These are phyloP conservation scores for Trachelus iudaicus DNA, from an alignment of 2,888 invertebrate genomes.

Conservation along the genomic window DNA sequence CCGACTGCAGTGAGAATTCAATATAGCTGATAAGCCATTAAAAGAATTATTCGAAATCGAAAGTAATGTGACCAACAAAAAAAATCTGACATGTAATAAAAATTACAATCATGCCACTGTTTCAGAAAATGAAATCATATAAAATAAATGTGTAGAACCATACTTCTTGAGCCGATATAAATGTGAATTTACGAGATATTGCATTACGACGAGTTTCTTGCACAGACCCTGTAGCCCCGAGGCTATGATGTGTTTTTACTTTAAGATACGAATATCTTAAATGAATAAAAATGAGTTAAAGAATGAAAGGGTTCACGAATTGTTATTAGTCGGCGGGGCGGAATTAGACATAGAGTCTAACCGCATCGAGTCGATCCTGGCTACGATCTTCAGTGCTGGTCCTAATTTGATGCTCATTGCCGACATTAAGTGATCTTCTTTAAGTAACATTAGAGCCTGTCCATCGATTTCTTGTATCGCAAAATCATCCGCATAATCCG, in stretches of 20 bases:
- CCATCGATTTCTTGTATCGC: constrained; percentile 96
- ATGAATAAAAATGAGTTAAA: constrained; percentile 4
- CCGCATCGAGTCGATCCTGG: constrained; percentile 87
- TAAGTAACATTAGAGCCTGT: constrained; percentile 89
- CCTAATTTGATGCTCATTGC: constrained; percentile 96
- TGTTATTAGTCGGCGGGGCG: constrained; percentile 41
- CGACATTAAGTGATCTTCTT: constrained; percentile 93
- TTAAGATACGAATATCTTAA: not conserved
- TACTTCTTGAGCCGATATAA: not conserved
- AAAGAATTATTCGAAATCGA: too few relatives aligned
- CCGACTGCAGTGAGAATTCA: too few relatives aligned
- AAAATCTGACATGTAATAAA: too few relatives aligned
- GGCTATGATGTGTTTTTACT: constrained; percentile 15
- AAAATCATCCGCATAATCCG: constrained; percentile 94
- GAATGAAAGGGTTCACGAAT: constrained; percentile 26
- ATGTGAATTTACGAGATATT: not conserved
- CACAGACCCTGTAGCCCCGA: constrained; percentile 48
- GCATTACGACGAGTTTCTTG: constrained; percentile 32
- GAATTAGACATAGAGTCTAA: constrained; percentile 67
- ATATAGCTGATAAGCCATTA: too few relatives aligned
- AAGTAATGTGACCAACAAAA: too few relatives aligned
- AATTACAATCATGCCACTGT: too few relatives aligned
- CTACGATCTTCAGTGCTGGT: constrained; percentile 95
- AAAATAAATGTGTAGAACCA: not conserved
- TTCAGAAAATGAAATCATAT: not conserved